Evolutionary conservation across 1,140 invertebrate genomes (phyloP), one percentile per base, ranked within the genome.

Genomic region (Trachymyrmex septentrionalis): DNA sequence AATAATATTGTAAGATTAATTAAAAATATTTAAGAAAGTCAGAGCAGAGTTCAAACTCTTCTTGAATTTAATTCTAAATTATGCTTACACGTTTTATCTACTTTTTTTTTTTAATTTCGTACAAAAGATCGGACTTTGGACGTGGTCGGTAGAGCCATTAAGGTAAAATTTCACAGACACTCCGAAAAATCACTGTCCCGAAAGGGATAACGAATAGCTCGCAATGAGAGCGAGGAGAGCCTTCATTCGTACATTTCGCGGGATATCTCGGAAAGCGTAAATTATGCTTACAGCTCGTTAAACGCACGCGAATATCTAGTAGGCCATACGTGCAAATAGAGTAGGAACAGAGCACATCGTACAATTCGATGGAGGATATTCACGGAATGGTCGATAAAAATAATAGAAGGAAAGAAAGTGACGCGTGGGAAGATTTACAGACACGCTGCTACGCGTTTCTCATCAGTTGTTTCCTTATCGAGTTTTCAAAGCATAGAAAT

Each of bases 271-370:
- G 48, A 44, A 73, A 82, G 24, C 38, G 38, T 82, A 82, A 72
- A 82, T 82, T 73, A 82, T 48, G 55, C 67, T 59, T 5, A 55
- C 38, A 63, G 69, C 38, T 82, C 34, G 67, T 82, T 82, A 82
- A 73, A 21, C 34, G 34, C 67, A 55, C 24, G 38, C 50, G 55
- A 72, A 82, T 82, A 73, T 24, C 34, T 67, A 67, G 55, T 38
- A 27, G 19, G 5, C n/a, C 59, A 72, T 30, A 21, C 10, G 9
- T 82, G 27, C 67, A 48, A 34, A 61, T 82, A 55, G 19, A 1
- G n/a, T 14, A 44, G 6, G 24, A 38, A 72, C 57, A 72, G 24
- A 19, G 12, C 66, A 71, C n/a, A 24, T 30, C 21, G 64, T 72
- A 34, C 1, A 24, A 72, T 27, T 21, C 53, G 50, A 71, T 57